A percentile compares a stretch with the other conserved stretches of the same genome.
These are phyloP conservation scores for Dermatemys mawii DNA, from an alignment of 2,113 vertebrate species.

Conservation along the genomic window DNA sequence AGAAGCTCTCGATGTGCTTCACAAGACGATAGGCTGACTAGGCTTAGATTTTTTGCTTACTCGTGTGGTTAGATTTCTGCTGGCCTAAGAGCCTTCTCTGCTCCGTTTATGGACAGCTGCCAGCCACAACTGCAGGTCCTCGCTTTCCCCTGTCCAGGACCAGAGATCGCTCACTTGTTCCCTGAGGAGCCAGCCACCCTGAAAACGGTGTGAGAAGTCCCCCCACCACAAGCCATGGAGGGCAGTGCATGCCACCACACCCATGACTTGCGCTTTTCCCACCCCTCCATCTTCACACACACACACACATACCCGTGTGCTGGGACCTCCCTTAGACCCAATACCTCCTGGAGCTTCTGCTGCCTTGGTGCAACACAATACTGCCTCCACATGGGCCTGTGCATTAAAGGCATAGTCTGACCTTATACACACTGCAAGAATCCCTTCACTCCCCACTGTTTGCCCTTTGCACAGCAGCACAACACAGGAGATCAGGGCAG, in stretches of 20 bases:
- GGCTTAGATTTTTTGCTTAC: background rate
- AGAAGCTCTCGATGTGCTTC: background rate
- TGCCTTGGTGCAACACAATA: background rate
- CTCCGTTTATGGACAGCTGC: background rate
- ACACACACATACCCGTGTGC: too few species aligned
- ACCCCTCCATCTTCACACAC: too few species aligned
- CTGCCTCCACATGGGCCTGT: background rate
- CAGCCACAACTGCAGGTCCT: background rate
- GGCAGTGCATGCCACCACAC: background rate
- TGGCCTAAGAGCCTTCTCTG: background rate
- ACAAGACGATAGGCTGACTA: background rate
- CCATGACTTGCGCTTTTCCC: background rate
- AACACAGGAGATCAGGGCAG: background rate
- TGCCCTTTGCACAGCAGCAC: background rate
- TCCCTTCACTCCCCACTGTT: background rate
- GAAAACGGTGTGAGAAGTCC: background rate
- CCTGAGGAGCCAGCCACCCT: background rate
- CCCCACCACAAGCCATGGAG: background rate
- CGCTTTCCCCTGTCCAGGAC: background rate
- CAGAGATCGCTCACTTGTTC: background rate
- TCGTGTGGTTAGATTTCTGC: background rate
- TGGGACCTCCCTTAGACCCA: background rate
- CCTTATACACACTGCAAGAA: background rate
- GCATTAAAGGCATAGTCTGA: background rate
- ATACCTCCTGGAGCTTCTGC: background rate